Percentiles rank a stretch among this genome's conserved stretches.
phyloP scores from a whole-genome alignment of 2,113 vertebrate species.

The Neofelis nebulosa region DNA sequence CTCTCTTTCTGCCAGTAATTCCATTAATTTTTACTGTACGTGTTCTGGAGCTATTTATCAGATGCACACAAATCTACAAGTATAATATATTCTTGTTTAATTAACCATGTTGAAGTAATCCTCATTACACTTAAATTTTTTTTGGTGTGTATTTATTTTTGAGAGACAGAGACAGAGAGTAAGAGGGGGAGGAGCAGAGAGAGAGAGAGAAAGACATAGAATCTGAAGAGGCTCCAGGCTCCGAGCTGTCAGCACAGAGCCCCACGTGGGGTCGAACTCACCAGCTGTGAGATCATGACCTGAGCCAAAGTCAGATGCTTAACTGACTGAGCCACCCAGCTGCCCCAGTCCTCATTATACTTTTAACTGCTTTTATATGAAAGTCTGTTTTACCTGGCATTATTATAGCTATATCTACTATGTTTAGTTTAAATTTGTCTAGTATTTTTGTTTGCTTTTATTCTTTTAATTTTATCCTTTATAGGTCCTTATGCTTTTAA shows the following conservation, averaged over 20 bases:
- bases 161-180: no score
- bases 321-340: no score
- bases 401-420: background rate
- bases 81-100: background rate
- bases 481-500: background rate
- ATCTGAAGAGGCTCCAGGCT: no score
- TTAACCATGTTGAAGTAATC: background rate
- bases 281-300: no score
- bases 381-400: background rate
- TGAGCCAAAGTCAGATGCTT: no score
- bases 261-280: no score
- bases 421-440: background rate
- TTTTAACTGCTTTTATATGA: background rate
- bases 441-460: background rate
- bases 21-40: background rate
- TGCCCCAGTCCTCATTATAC: background rate
- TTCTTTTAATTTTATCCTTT: background rate
- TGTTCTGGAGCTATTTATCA: background rate
- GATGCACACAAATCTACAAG: background rate
- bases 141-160: no score
- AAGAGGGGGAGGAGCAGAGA: no score
- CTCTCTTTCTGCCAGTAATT: background rate
- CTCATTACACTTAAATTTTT: background rate
- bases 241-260: no score
- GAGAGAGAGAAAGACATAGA: no score